These are phyloP conservation scores for Hypomecis punctinalis DNA, from an alignment of 2,888 invertebrate genomes.

Conservation along the genomic window DNA sequence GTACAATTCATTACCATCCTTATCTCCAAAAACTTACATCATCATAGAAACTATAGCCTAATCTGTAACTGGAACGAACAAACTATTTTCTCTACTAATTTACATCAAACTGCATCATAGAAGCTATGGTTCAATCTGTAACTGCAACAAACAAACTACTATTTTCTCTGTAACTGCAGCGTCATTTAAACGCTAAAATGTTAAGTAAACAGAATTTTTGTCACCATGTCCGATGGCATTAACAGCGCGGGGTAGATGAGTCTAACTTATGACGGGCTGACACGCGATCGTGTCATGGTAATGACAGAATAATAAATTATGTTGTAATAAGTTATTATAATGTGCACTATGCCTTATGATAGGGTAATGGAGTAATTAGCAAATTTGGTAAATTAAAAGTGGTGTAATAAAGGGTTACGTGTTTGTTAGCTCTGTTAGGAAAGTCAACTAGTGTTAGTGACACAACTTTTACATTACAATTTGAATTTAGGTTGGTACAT, in stretches of 20 bases:
- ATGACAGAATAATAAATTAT: constrained; percentile 84
- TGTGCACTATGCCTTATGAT: constrained; percentile 72
- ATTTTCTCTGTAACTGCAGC: constrained; percentile 44
- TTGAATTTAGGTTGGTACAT: no score
- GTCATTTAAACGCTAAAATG: constrained; percentile 66
- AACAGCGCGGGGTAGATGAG: constrained; percentile 67
- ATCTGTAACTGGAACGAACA: constrained; percentile 48
- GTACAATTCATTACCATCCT: constrained; percentile 66
- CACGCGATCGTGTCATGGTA: constrained; percentile 81
- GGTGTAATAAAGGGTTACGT: constrained; percentile 68
- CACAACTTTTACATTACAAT: not conserved
- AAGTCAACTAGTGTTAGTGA: not conserved
- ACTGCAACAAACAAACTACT: constrained; percentile 50
- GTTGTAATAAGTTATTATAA: constrained; percentile 83
- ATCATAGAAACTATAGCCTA: constrained; percentile 45
- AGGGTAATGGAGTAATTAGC: constrained; percentile 72
- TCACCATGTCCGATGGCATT: constrained; percentile 83
- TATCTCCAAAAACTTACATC: constrained; percentile 53
- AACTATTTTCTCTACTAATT: not conserved
- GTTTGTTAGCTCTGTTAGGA: not conserved
- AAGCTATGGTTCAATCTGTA: constrained; percentile 1
- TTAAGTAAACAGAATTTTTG: constrained; percentile 83
- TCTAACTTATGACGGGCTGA: constrained; percentile 75
- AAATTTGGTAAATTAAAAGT: constrained; percentile 73
- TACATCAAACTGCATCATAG: constrained; percentile 49